Evolutionary conservation across 1,140 invertebrate genomes (phyloP), one percentile per base, ranked within the genome.

Genomic region (Rhyzopertha dominica): DNA sequence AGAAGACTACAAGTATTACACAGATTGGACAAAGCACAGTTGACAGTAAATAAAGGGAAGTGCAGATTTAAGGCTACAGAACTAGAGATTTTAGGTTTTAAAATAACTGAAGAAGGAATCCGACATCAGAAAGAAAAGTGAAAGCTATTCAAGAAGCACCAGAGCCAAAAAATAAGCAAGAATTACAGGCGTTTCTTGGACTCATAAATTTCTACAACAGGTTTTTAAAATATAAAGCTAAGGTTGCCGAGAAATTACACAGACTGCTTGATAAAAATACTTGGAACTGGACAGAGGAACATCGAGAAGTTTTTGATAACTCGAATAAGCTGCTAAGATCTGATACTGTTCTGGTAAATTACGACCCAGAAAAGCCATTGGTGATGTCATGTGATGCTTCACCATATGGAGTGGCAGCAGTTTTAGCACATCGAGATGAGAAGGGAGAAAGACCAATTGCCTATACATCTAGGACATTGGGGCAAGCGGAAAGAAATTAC

Each of bases 401-500:
- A 13, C 24, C 40, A 17, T 37, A 42, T 25, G 64, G 58, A 5
- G 29, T 62, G 14, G 58, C 58, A 0, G 56, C 56, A 13, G 50
- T 58, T 1, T 26, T 66, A 8, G 25, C 19, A 7, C 59, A 58
- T 28, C 35, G 51, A 31, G 41, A 26, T 16, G 24, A 71, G 47
- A 68, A 60, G 2, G 37, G 37, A 2, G 65, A 72, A 48, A 35
- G 44, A 43, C 66, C 68, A 14, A 67, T 78, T 30, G 59, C 62
- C 4, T 74, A 57, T 59, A 67, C 63, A 9, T 76, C 73, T 8
- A 51, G 66, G 30, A 61, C 62, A 1, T 53, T 78, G 20, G 57
- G 53, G n/a, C 26, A 54, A 23, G 53, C 70, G 3, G 68, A 77
- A 51, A 50, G 59, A 51, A 74, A 68, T 39, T 75, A 78, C 36